A percentile compares a stretch with the other conserved stretches of the same genome.
phyloP scores from a whole-genome alignment of 2,113 vertebrate genomes.

The Prolemur simus region DNA sequence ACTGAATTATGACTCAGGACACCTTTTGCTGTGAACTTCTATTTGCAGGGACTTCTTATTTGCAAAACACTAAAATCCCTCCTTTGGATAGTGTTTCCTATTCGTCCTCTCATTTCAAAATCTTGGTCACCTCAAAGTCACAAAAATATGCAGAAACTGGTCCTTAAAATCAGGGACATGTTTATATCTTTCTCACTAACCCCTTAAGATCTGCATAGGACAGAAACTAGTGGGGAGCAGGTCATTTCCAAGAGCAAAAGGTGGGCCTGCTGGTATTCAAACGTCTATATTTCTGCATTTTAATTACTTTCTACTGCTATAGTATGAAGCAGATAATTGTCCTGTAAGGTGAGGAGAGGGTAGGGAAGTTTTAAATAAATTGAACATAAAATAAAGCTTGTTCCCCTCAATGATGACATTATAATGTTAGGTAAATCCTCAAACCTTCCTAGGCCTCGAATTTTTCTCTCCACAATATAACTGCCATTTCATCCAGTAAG shows the following conservation, averaged over 20 bases:
- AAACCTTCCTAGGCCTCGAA: neutral
- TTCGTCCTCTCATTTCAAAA: neutral
- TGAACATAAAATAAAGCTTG: neutral
- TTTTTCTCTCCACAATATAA: neutral
- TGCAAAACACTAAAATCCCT: neutral
- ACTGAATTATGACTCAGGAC: neutral
- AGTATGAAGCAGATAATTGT: neutral
- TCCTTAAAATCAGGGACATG: neutral
- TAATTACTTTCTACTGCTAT: neutral
- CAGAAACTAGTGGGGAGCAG: neutral
- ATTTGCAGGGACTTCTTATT: neutral
- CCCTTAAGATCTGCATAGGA: neutral
- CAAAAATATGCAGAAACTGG: neutral
- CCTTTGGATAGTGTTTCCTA: neutral
- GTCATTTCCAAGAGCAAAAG: neutral
- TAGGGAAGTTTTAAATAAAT: neutral
- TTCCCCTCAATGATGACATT: neutral
- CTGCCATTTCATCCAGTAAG: neutral
- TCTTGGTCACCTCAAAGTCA: neutral
- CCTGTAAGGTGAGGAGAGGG: neutral
- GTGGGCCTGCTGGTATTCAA: neutral
- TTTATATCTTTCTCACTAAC: neutral
- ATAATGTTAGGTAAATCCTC: neutral
- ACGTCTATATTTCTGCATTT: neutral
- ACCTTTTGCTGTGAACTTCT: neutral